Percentiles rank a stretch among this genome's conserved stretches.
phyloP scores from a whole-genome alignment of 2,888 invertebrate species.

The Nomada fabriciana region DNA sequence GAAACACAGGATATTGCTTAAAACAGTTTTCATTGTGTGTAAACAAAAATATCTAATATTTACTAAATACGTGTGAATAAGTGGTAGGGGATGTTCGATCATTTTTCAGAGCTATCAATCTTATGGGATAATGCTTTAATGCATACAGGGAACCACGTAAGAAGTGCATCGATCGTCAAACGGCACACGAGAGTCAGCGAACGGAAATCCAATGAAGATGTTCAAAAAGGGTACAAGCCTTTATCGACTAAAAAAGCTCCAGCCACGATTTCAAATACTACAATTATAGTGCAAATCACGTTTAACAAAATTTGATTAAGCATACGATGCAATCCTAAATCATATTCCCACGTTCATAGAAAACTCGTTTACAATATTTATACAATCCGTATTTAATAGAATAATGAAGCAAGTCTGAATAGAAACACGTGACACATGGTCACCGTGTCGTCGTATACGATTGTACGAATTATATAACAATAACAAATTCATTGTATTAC shows the following conservation, averaged over 20 bases:
- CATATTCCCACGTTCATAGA: background rate
- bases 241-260: background rate
- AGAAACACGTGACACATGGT: background rate
- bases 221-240: constrained; percentile 28
- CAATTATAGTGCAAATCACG: background rate
- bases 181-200: constrained; percentile 64
- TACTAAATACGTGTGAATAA: background rate
- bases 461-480: background rate
- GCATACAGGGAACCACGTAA: constrained; percentile 32
- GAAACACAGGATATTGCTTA: background rate
- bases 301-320: background rate
- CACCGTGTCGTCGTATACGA: background rate
- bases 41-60: background rate
- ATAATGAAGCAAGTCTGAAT: background rate
- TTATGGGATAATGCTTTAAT: background rate
- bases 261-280: background rate
- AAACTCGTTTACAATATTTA: background rate
- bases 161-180: constrained; percentile 60
- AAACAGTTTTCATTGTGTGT: background rate
- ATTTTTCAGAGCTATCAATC: constrained; percentile 4
- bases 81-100: background rate
- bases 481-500: constrained; percentile 7
- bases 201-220: constrained; percentile 62
- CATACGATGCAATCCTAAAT: background rate
- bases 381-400: background rate